These are phyloP conservation scores for Nerophis lumbriciformis DNA, from an alignment of 2,113 vertebrate genomes.

Conservation along the genomic window DNA sequence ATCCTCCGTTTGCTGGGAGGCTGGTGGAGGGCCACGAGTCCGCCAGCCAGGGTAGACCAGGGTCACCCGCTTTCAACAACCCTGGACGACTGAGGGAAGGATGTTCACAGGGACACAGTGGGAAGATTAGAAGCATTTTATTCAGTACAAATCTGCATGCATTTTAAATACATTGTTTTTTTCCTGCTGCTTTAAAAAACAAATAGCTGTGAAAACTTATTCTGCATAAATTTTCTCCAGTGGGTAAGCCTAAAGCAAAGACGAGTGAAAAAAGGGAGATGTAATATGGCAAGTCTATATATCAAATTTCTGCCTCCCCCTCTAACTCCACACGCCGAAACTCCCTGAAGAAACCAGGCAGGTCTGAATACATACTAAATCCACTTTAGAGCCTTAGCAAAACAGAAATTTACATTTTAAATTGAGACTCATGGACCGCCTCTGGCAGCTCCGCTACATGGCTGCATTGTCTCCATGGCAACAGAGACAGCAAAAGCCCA, in stretches of 20 bases:
- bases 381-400: conserved; percentile 70
- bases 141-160: conserved; percentile 34
- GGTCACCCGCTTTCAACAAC: conserved; percentile 84
- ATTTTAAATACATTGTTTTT: conserved; percentile 27
- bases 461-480: conserved; percentile 80
- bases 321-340: conserved; percentile 41
- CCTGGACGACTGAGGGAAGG: conserved; percentile 79
- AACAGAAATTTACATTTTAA: conserved; percentile 75
- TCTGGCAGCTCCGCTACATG: conserved; percentile 71
- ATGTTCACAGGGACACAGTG: conserved; percentile 25
- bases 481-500: conserved; percentile 78
- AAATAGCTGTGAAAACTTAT: conserved; percentile 60
- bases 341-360: conserved; percentile 54
- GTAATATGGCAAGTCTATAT: conserved; percentile 73
- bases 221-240: conserved; percentile 63
- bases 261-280: conserved; percentile 68
- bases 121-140: conserved; percentile 22
- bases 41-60: conserved; percentile 88
- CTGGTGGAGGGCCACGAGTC: conserved; percentile 94
- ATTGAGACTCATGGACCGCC: conserved; percentile 71
- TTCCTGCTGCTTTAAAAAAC: conserved; percentile 60
- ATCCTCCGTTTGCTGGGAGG: conserved; percentile 85
- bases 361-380: conserved; percentile 69
- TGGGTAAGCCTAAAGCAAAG: conserved; percentile 49
- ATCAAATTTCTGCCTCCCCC: conserved; percentile 56